Conservation (phyloP, 2,888 invertebrate genomes). For the Lamellibrachia columna region DNA sequence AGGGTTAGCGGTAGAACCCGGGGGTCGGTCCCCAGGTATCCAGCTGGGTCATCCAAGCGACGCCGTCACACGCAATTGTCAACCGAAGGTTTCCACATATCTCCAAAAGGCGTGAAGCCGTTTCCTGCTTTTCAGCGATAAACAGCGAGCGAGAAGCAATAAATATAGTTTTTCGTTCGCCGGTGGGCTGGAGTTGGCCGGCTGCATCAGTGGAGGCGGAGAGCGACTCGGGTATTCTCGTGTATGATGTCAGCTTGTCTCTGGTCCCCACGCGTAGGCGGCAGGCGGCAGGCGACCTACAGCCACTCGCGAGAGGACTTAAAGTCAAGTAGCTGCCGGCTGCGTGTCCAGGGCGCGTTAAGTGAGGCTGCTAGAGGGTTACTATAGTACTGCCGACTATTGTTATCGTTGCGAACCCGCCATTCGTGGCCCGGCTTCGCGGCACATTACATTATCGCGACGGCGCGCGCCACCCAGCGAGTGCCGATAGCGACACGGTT, state of each 20-base stretch:
- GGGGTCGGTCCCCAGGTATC: not conserved
- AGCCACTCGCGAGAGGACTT: not conserved
- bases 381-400: not conserved
- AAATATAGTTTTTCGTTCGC: not conserved
- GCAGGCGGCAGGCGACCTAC: not conserved
- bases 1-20: not conserved
- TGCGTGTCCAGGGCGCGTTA: not conserved
- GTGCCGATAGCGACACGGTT: conserved; percentile 6
- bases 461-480: conserved; percentile 9
- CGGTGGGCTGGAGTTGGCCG: not conserved
- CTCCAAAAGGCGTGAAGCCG: not conserved
- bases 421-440: not conserved
- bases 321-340: not conserved
- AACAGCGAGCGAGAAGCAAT: not conserved
- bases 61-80: not conserved
- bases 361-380: not conserved
- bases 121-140: not conserved
- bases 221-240: not conserved
- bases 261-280: not conserved
- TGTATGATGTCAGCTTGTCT: not conserved
- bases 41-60: not conserved
- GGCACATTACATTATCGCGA: conserved; percentile 16
- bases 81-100: not conserved
- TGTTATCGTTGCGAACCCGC: not conserved
- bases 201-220: not conserved